Evolutionary conservation across 2,888 invertebrate species (phyloP).

Genomic region (Acleris literana): DNA sequence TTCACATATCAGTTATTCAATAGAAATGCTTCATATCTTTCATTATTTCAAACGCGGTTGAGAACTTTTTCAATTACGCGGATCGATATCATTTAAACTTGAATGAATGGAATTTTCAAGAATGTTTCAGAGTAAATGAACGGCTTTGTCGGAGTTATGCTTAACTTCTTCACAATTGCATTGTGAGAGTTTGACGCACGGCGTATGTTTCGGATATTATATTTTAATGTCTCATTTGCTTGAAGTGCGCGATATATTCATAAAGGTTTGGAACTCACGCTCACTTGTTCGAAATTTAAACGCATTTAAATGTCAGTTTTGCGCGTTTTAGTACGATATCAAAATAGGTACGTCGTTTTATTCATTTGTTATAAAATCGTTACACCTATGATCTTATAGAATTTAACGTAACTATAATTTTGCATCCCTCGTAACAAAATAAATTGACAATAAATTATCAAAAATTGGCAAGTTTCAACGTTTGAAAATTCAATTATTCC

Average conservation of each 20-base stretch:
- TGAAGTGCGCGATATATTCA: neutral
- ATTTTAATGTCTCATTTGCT: constrained; percentile 14
- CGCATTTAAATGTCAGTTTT: neutral
- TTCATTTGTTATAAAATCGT: neutral
- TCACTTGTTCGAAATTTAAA: neutral
- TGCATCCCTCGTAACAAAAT: neutral
- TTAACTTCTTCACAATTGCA: constrained; percentile 20
- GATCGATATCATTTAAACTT: constrained; percentile 74
- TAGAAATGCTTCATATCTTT: constrained; percentile 65
- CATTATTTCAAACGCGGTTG: constrained; percentile 68
- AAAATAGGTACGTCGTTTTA: too few relatives aligned
- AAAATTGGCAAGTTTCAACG: neutral
- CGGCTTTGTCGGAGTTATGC: constrained; percentile 22
- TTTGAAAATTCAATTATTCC: neutral
- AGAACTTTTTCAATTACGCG: constrained; percentile 79
- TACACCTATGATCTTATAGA: too few relatives aligned
- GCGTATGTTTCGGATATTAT: constrained; percentile 10
- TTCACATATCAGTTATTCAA: constrained; percentile 64
- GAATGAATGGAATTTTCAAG: constrained; percentile 41
- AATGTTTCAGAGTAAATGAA: constrained; percentile 12
- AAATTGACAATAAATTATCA: neutral
- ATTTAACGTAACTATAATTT: neutral
- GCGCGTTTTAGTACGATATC: too few relatives aligned
- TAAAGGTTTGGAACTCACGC: neutral
- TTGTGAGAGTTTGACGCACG: constrained; percentile 19